Percentiles rank a stretch among this genome's conserved stretches.
Conservation (phyloP, 1,140 invertebrate species). For the Daktulosphaira vitifoliae region DNA sequence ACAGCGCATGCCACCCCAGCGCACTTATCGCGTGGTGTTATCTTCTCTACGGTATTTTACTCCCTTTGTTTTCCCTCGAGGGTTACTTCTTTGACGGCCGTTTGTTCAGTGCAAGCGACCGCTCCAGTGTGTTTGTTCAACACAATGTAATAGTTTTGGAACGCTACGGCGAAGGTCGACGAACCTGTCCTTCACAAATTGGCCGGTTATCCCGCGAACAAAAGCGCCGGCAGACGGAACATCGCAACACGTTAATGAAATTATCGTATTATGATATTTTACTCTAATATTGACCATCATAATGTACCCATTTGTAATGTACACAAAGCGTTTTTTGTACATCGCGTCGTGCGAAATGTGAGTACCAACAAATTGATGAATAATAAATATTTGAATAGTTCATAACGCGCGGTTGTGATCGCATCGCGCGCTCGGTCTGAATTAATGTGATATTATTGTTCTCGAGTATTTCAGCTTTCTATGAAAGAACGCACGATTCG, state of each 20-base stretch:
- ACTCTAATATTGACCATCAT: not conserved
- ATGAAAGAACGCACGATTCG: no score
- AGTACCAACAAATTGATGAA: no score
- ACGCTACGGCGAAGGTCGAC: constrained; percentile 15
- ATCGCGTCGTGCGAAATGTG: no score
- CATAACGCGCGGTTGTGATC: no score
- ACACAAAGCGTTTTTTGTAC: no score
- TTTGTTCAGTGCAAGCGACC: constrained; percentile 5
- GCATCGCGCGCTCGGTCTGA: no score
- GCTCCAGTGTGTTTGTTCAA: not conserved
- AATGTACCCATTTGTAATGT: not conserved
- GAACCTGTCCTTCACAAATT: constrained; percentile 9
- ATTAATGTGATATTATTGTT: no score
- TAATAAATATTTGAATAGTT: no score
- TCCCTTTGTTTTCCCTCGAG: no score
- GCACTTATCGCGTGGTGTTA: not conserved
- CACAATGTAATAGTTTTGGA: not conserved
- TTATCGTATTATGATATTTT: not conserved
- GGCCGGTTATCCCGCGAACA: not conserved
- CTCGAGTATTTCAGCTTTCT: no score
- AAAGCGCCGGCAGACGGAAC: not conserved
- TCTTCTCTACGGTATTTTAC: not conserved
- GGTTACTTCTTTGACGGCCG: no score
- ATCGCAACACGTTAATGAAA: not conserved
- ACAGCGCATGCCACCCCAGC: no score